phyloP scores from a whole-genome alignment of 2,797 vertebrate species.

The Lutjanus campechanus region DNA sequence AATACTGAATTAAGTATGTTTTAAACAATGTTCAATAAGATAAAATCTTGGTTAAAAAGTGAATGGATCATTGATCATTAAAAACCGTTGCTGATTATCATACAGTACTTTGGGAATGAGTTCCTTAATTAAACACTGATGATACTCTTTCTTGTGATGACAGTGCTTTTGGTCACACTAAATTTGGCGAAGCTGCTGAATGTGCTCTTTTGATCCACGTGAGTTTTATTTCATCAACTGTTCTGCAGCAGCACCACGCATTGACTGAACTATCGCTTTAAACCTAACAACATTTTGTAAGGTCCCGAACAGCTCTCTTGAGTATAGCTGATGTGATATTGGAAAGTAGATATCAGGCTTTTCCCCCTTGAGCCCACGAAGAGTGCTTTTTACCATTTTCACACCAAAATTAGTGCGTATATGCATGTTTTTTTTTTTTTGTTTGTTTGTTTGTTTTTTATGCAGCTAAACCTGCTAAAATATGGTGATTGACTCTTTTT shows the following conservation, averaged over 20 bases:
- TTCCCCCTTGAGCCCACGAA: not conserved
- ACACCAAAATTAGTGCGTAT: too few relatives aligned
- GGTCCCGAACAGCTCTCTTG: not conserved
- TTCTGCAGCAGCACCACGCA: not conserved
- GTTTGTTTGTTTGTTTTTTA: too few relatives aligned
- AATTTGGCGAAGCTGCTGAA: not conserved
- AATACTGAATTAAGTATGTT: too few relatives aligned
- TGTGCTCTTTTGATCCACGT: not conserved
- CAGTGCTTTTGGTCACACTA: too few relatives aligned
- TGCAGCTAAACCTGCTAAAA: too few relatives aligned
- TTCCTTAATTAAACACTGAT: not conserved
- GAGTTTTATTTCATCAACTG: not conserved
- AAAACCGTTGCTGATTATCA: not conserved
- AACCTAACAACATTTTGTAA: not conserved
- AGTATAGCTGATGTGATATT: not conserved
- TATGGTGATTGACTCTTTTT: too few relatives aligned
- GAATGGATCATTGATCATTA: too few relatives aligned
- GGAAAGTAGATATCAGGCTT: not conserved
- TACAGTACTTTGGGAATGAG: not conserved
- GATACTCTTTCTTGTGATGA: too few relatives aligned
- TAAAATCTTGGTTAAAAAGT: not conserved
- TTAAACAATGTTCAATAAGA: not conserved
- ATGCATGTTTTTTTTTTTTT: too few relatives aligned
- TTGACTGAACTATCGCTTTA: slow-evolving; percentile 6
- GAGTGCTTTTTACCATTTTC: not conserved